A percentile compares a stretch with the other conserved stretches of the same genome.
phyloP scores from a whole-genome alignment of 2,113 vertebrate species.

The Todiramphus chloris region DNA sequence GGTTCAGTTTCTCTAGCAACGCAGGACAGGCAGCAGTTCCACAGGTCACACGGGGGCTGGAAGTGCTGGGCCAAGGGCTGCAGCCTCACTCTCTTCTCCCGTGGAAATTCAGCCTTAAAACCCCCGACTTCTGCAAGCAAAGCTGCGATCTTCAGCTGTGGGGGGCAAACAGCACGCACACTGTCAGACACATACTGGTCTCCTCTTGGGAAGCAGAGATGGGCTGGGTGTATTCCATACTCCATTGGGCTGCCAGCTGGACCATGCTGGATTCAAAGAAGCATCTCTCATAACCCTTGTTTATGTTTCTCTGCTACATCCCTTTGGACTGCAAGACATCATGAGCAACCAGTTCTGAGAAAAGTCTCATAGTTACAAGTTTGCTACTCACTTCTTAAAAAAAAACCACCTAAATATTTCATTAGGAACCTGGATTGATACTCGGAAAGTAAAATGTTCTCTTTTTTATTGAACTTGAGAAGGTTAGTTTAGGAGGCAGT shows the following conservation, averaged over 20 bases:
- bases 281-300: neutral
- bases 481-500: neutral
- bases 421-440: neutral
- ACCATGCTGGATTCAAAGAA: neutral
- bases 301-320: neutral
- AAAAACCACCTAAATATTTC: neutral
- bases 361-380: neutral
- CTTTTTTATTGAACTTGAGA: neutral
- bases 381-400: neutral
- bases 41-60: neutral
- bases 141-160: neutral
- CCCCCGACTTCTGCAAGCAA: rapidly evolving
- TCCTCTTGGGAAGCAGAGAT: neutral
- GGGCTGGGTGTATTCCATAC: neutral
- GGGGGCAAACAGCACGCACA: neutral
- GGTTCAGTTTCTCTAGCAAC: neutral
- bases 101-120: neutral
- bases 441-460: neutral
- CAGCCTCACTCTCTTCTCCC: neutral
- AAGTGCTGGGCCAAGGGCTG: neutral
- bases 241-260: too few relatives aligned
- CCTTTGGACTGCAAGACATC: neutral
- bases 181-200: neutral
- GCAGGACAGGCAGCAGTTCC: neutral
- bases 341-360: neutral